Conservation (phyloP, 1,140 invertebrate genomes). For the Heliconius melpomene region DNA sequence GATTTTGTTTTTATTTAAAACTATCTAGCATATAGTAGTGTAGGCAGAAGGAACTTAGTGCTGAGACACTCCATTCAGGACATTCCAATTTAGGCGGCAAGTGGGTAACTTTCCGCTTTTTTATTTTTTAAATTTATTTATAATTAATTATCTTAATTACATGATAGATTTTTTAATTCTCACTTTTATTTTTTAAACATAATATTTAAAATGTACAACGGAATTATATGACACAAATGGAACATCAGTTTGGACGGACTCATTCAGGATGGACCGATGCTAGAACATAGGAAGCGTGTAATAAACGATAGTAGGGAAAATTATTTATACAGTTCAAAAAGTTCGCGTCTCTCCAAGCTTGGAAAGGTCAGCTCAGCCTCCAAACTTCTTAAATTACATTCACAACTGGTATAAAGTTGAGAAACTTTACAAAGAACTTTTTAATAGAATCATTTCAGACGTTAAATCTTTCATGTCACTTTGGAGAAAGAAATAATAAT, state of each 20-base stretch:
- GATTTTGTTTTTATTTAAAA: neutral
- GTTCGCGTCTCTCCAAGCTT: neutral
- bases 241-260: too few species aligned
- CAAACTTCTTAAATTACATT: constrained; percentile 7
- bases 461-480: neutral
- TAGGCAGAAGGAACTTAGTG: too few species aligned
- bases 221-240: too few species aligned
- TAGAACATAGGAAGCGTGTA: neutral
- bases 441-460: constrained; percentile 10
- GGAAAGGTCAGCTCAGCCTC: constrained; percentile 4
- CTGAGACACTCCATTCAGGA: too few species aligned
- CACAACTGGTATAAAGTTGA: neutral
- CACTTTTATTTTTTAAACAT: too few species aligned
- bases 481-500: neutral
- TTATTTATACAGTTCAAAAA: neutral
- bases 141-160: too few species aligned
- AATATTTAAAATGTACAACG: too few species aligned
- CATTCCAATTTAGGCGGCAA: too few species aligned
- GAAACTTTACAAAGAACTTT: constrained; percentile 6
- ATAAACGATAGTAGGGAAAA: neutral
- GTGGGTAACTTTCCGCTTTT: too few species aligned
- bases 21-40: neutral
- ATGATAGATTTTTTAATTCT: too few species aligned
- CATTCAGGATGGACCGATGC: neutral
- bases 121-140: too few species aligned